Evolutionary conservation across 2,797 vertebrate genomes (phyloP).

Genomic region (Cetoscarus ocellatus): DNA sequence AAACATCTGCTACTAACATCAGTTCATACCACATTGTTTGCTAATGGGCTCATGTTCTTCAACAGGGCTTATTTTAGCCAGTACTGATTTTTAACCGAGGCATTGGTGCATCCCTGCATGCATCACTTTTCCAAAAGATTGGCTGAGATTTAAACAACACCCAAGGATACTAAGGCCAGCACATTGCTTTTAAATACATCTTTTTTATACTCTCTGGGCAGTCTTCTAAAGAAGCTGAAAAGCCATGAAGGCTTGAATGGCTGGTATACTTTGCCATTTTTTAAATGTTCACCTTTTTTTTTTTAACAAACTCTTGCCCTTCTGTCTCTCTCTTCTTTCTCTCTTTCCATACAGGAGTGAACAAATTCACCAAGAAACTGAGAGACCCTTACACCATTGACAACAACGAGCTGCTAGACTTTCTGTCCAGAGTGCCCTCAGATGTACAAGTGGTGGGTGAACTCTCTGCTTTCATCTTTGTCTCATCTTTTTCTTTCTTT

Average conservation of each 20-base stretch:
- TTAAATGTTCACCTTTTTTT: conserved; percentile 9
- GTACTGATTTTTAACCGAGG: too few species aligned
- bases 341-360: conserved; percentile 87
- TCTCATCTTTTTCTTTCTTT: conserved; percentile 37
- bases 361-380: conserved; percentile 99
- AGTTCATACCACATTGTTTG: too few species aligned
- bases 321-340: conserved; percentile 14
- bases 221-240: background rate
- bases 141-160: background rate
- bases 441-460: conserved; percentile 96
- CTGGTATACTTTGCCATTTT: background rate
- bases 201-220: background rate
- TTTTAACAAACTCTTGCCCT: background rate
- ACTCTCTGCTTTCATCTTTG: conserved; percentile 44
- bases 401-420: conserved; percentile 98
- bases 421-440: conserved; percentile 97
- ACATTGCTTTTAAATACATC: background rate
- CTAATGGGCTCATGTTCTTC: too few species aligned
- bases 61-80: too few species aligned
- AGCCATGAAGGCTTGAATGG: background rate
- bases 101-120: background rate
- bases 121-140: background rate
- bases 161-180: background rate
- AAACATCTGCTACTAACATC: too few species aligned
- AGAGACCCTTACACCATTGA: conserved; percentile 95